Evolutionary conservation across 2,113 vertebrate species (phyloP).

Genomic region (Proteles cristata): DNA sequence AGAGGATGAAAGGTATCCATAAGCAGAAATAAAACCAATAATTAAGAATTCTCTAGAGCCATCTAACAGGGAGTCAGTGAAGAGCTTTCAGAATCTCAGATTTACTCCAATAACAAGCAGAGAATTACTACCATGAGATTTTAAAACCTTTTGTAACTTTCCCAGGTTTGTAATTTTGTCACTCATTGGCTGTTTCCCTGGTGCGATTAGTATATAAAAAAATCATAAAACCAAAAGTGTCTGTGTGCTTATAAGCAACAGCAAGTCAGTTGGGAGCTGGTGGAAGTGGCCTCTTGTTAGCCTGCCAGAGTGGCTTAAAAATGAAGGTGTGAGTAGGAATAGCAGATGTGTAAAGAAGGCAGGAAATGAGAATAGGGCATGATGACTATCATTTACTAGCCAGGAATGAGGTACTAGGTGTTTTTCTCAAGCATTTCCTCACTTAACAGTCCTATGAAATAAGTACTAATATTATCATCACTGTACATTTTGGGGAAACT

Average conservation of each 20-base stretch:
- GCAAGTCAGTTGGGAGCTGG: not conserved
- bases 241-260: not conserved
- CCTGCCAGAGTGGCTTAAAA: fast-evolving
- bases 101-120: not conserved
- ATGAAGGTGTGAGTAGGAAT: not conserved
- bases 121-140: not conserved
- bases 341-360: not conserved
- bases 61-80: not conserved
- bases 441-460: not conserved
- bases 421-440: not conserved
- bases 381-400: not conserved
- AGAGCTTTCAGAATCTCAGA: not conserved
- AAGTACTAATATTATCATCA: not conserved
- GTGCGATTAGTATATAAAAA: not conserved
- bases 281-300: not conserved
- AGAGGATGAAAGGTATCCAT: not conserved
- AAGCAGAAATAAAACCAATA: not conserved
- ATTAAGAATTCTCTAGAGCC: not conserved
- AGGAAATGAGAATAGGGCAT: fast-evolving
- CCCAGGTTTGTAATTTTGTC: slow-evolving; percentile 20
- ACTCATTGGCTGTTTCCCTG: not conserved
- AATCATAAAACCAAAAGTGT: not conserved
- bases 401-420: not conserved
- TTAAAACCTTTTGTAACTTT: not conserved
- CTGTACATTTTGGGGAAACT: not conserved